Base-by-base conservation (phyloP, 2,797 vertebrate genomes). In the Coccyzus lansbergi region DNA sequence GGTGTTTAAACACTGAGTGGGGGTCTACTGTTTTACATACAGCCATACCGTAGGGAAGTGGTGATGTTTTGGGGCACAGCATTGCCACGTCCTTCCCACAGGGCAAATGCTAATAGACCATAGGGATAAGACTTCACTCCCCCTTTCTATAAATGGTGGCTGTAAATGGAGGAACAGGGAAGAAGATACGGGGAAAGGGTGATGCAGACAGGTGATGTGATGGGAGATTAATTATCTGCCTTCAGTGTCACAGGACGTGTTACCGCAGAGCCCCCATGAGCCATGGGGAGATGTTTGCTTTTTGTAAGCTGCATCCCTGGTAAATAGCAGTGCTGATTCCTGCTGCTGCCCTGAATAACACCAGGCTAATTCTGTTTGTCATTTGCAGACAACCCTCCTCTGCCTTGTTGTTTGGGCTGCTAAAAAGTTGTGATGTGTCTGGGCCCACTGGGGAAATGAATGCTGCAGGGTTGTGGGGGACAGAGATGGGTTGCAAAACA, bases 191-290 rank as follows among this genome's bases (percentile, higher is more conserved):
- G 82, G 83, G 28, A 86, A 86, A 86, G 82, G 87, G 83, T 90
- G 94, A 44, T 88, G 44, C 38, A 78, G 91, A 91, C 96, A 97
- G 93, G 94, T 97, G 95, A 91, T 93, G 96, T 95, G 95, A 95
- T 91, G 78, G 83, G 92, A 97, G 96, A 98, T 97, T 97, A 98
- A 98, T 98, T 97, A 97, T 94, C 75, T 94, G 65, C 81, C 94
- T 97, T 97, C 55, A 67, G 33, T 97, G 87, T 94, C 97, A 97
- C 89, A 92, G 2, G 40, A 93, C 93, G 79, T 74, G 78, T 90
- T 94, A 75, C 70, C 94, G 74, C 53, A 55, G 48, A 94, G 81
- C 65, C 94, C 95, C 63, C 15, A 21, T 36, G 96, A 94, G 96
- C 96, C 63, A 19, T 82, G 67, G 86, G 90, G 81, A 92, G 80